Percentiles rank a stretch among this genome's conserved stretches.
These are phyloP conservation scores for Bombylius major DNA, from an alignment of 2,888 invertebrate species.

Conservation along the genomic window DNA sequence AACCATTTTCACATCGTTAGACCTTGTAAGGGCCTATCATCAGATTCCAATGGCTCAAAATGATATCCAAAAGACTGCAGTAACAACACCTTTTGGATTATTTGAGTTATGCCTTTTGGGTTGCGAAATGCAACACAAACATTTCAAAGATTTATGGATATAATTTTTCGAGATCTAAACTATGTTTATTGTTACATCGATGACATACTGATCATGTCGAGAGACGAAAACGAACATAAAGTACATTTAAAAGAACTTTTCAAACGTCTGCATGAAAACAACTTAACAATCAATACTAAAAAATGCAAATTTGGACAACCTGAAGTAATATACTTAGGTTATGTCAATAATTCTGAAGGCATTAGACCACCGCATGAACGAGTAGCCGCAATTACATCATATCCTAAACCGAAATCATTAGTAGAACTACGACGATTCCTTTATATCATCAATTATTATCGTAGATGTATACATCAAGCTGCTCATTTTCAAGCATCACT, in stretches of 20 bases:
- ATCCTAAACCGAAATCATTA: not conserved
- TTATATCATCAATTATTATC: not conserved
- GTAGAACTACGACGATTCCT: not conserved
- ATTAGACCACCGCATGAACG: not conserved
- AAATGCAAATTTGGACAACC: not conserved
- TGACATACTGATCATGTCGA: no score
- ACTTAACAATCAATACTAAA: not conserved
- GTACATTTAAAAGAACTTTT: not conserved
- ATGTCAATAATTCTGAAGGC: not conserved
- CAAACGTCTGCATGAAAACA: not conserved
- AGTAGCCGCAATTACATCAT: not conserved
- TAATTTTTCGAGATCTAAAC: not conserved
- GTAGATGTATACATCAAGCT: not conserved
- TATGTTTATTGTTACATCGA: not conserved
- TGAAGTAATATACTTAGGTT: not conserved
- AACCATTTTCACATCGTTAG: no score
- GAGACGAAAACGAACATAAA: no score
- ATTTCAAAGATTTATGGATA: not conserved
- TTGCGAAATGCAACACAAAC: conserved; percentile 2
- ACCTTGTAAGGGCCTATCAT: no score
- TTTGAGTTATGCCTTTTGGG: not conserved
- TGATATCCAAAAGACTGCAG: no score
- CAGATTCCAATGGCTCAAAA: no score
- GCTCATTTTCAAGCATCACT: not conserved
- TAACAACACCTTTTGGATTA: not conserved